Evolutionary conservation across 2,113 vertebrate species (phyloP).

Genomic region (Mobula birostris): DNA sequence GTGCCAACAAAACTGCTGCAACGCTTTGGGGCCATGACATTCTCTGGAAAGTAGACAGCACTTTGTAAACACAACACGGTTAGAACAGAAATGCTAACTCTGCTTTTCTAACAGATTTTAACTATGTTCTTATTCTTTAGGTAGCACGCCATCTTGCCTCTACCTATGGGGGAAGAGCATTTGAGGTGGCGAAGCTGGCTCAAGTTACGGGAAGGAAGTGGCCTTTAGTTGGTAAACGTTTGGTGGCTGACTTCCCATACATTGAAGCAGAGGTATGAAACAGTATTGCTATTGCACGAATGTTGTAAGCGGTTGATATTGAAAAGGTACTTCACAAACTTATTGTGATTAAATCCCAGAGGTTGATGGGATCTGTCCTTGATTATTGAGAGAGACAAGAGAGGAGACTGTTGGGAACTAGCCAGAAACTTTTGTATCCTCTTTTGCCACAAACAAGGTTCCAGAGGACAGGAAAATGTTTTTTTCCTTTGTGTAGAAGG

Average conservation of each 20-base stretch:
- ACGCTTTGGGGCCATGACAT: neutral
- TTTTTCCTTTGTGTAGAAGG: no score
- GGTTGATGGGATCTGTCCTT: no score
- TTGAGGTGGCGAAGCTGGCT: constrained; percentile 78
- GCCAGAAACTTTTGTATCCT: no score
- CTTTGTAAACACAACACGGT: neutral
- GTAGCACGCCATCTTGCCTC: constrained; percentile 77
- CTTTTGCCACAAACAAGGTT: no score
- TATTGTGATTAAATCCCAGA: neutral
- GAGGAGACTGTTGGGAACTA: no score
- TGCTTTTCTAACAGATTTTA: constrained; percentile 39
- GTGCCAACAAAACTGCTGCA: no score
- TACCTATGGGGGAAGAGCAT: constrained; percentile 71
- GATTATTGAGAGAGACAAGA: no score
- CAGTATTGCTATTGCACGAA: neutral
- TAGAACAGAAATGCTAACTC: neutral
- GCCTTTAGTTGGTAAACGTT: constrained; percentile 87
- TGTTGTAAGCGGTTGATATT: no score
- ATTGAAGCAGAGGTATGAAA: constrained; percentile 86
- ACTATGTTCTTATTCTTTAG: constrained; percentile 47
- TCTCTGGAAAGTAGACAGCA: neutral
- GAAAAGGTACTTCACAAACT: neutral
- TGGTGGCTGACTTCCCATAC: constrained; percentile 94
- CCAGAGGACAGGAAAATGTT: no score
- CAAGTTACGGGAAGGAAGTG: constrained; percentile 81